These are phyloP conservation scores for Acromyrmex charruanus DNA, from an alignment of 1,140 invertebrate species.

Conservation along the genomic window DNA sequence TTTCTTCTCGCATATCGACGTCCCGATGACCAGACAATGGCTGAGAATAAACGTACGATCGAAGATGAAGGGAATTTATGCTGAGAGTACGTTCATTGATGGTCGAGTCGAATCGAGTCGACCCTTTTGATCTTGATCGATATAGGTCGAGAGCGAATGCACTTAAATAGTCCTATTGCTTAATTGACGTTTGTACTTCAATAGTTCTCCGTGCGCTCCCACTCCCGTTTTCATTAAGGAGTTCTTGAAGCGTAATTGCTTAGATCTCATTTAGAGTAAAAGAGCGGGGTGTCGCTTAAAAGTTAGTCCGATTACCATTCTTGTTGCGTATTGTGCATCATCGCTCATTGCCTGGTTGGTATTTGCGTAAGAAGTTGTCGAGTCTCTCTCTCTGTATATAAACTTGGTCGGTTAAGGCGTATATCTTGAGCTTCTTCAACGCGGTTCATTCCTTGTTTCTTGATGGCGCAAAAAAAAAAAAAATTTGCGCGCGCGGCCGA, in stretches of 20 bases:
- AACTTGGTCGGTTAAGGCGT: constrained; percentile 23
- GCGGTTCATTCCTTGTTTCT: not conserved
- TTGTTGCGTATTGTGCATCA: constrained; percentile 29
- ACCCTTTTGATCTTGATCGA: constrained; percentile 43
- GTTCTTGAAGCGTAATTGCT: constrained; percentile 44
- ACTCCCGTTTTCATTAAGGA: constrained; percentile 25
- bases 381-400: not conserved
- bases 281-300: constrained; percentile 60
- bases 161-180: constrained; percentile 36
- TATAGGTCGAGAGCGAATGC: constrained; percentile 26
- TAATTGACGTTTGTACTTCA: constrained; percentile 58
- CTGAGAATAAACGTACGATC: constrained; percentile 19
- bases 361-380: constrained; percentile 21
- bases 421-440: constrained; percentile 1
- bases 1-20: constrained; percentile 18
- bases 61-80: constrained; percentile 37
- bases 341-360: not conserved
- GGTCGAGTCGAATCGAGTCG: constrained; percentile 21
- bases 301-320: constrained; percentile 53
- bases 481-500: not conserved
- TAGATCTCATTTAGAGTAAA: constrained; percentile 41
- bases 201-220: constrained; percentile 41
- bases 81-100: constrained; percentile 7
- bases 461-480: not conserved
- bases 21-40: constrained; percentile 17